Evolutionary conservation across 2,113 vertebrate species (phyloP).

Genomic region (Alectura lathami): DNA sequence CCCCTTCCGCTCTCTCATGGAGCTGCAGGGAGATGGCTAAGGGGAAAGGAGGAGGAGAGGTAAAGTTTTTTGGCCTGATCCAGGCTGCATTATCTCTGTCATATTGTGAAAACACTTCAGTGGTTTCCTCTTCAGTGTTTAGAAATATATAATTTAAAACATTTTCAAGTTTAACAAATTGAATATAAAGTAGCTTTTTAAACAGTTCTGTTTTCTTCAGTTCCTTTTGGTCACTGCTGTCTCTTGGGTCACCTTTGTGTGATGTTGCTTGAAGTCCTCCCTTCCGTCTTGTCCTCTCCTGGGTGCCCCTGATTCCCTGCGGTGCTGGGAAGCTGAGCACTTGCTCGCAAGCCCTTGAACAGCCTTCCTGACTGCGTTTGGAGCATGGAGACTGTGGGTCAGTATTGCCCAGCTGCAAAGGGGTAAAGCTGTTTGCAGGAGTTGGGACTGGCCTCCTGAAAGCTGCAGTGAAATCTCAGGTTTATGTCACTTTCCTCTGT

Average conservation of each 20-base stretch:
- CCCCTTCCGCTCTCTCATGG: not conserved
- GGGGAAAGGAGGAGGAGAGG: not conserved
- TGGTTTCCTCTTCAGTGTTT: not conserved
- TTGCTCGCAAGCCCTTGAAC: not conserved
- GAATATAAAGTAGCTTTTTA: not conserved
- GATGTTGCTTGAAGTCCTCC: not conserved
- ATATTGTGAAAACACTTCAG: not conserved
- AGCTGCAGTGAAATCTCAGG: not conserved
- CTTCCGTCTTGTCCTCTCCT: not conserved
- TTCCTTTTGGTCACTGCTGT: not conserved
- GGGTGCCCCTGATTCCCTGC: not conserved
- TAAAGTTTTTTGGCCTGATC: not conserved
- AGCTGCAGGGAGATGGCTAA: not conserved
- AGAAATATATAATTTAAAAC: not conserved
- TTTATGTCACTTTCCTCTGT: not conserved
- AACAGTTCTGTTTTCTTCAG: not conserved
- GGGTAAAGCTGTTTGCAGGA: not conserved
- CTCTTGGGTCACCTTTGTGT: not conserved
- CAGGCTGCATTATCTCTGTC: not conserved
- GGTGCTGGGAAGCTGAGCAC: not conserved
- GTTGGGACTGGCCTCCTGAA: not conserved
- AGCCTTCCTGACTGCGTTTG: not conserved
- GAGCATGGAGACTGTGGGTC: not conserved
- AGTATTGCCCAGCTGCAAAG: not conserved
- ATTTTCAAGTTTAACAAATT: not conserved